Evolutionary conservation across 1,140 invertebrate species (phyloP).

Genomic region (Lepidurus couesii): DNA sequence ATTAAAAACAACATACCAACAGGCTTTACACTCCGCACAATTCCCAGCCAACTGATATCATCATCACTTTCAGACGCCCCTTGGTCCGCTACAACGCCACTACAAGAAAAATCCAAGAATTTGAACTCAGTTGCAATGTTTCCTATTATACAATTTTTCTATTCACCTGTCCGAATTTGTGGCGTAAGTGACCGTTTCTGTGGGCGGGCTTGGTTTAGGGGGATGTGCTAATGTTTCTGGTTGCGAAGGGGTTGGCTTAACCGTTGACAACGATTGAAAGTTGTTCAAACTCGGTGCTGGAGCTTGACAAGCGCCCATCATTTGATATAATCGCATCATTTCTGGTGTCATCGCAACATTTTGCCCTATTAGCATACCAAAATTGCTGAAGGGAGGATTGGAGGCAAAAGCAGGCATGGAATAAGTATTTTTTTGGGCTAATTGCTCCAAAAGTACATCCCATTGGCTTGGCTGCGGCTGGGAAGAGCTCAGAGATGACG

Average conservation of each 20-base stretch:
- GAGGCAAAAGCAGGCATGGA: not conserved
- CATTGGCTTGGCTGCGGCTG: not conserved
- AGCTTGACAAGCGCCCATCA: not conserved
- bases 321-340: not conserved
- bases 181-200: not conserved
- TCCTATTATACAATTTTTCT: no score
- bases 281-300: not conserved
- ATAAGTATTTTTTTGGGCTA: not conserved
- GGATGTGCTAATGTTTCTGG: not conserved
- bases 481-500: no score
- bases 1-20: not conserved
- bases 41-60: not conserved
- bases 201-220: not conserved
- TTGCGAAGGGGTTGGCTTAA: not conserved
- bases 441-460: not conserved
- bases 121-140: not conserved
- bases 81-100: not conserved
- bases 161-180: not conserved
- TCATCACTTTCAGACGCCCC: not conserved
- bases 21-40: not conserved
- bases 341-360: not conserved
- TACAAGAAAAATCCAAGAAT: not conserved
- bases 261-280: not conserved
- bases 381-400: not conserved
- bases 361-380: not conserved